Conservation (phyloP, 2,113 vertebrate species). For the Oxyura jamaicensis region DNA sequence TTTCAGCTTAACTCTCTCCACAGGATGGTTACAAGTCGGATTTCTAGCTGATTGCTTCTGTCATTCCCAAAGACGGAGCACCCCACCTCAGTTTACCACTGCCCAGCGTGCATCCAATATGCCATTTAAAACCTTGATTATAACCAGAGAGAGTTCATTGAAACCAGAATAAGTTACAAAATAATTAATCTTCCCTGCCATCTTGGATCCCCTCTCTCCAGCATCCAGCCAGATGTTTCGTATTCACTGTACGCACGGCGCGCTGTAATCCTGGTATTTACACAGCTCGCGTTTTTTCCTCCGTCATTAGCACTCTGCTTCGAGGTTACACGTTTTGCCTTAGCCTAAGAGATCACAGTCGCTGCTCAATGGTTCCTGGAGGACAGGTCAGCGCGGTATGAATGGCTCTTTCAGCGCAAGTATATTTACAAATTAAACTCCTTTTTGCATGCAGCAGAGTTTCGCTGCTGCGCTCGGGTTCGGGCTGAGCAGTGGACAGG, state of each 20-base stretch:
- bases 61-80: constrained; percentile 23
- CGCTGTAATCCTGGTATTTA: not conserved
- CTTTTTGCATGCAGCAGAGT: not conserved
- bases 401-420: not conserved
- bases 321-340: not conserved
- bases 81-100: constrained; percentile 49
- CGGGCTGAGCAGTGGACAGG: not conserved
- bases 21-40: not conserved
- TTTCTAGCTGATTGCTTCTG: constrained; percentile 39
- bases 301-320: not conserved
- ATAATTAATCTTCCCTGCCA: constrained; percentile 56
- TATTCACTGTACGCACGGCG: not conserved
- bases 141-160: constrained; percentile 53
- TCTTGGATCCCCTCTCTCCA: constrained; percentile 19
- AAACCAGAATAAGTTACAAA: constrained; percentile 43
- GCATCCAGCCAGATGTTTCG: constrained; percentile 53
- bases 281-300: not conserved
- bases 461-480: not conserved
- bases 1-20: not conserved
- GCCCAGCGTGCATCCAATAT: constrained; percentile 38
- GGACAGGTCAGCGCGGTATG: not conserved
- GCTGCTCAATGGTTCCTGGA: not conserved
- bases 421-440: not conserved
- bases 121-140: constrained; percentile 37
- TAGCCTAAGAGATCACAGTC: not conserved